These are phyloP conservation scores for Carassius auratus DNA, from an alignment of 2,113 vertebrate genomes.

Conservation along the genomic window DNA sequence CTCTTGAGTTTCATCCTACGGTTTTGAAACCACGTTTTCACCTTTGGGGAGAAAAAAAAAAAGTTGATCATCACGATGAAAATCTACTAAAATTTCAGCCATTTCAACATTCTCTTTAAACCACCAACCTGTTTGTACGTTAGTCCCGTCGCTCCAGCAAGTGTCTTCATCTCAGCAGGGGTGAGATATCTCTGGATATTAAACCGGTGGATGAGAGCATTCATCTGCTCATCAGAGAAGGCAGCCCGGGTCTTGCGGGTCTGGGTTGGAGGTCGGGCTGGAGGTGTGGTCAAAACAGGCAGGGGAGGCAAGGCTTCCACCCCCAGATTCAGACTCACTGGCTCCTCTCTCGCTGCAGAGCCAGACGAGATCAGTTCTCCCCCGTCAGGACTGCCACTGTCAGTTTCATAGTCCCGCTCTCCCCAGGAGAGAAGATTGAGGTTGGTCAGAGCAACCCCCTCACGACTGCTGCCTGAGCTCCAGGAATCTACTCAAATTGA, in stretches of 20 bases:
- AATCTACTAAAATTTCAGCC: background rate
- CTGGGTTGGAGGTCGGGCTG: conserved; percentile 9
- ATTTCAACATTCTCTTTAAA: background rate
- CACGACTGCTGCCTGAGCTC: conserved; percentile 67
- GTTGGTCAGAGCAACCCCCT: conserved; percentile 55
- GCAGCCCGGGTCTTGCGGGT: conserved; percentile 66
- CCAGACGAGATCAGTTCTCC: conserved; percentile 47
- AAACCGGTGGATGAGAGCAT: conserved; percentile 74
- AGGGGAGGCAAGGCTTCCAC: background rate
- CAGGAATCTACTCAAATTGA: conserved; percentile 68
- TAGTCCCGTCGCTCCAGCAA: conserved; percentile 74
- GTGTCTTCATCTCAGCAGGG: conserved; percentile 79
- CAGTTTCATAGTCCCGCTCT: background rate
- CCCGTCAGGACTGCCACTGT: conserved; percentile 45
- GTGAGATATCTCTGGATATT: conserved; percentile 79
- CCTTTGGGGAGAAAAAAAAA: conserved; percentile 66
- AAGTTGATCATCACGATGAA: background rate
- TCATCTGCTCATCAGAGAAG: conserved; percentile 80
- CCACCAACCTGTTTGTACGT: conserved; percentile 80
- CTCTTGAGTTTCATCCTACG: conserved; percentile 89
- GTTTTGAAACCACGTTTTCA: conserved; percentile 96
- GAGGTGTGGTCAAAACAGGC: background rate
- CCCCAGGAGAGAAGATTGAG: conserved; percentile 53
- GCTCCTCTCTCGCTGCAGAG: conserved; percentile 47
- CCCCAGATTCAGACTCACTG: accelerated